A percentile compares a stretch with the other conserved stretches of the same genome.
Evolutionary conservation across 53 echinoderm and acorn worm species (phyloP).

Genomic region (Echinometra lucunter): DNA sequence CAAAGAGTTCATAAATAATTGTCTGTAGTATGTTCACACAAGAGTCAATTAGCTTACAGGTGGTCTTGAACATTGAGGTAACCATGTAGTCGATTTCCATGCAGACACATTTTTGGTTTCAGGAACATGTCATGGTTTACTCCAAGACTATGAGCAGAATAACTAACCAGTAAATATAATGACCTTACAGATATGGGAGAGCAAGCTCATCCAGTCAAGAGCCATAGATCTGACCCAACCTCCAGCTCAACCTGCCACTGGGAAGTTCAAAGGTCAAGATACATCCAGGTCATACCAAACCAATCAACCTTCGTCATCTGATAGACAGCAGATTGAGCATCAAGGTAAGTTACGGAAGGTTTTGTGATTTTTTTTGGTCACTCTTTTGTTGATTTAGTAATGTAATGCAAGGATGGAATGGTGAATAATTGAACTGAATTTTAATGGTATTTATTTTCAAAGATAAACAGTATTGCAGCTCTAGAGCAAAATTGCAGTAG

Average conservation of each 20-base stretch:
- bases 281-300: constrained; percentile 27
- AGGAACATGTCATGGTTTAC: too few species aligned
- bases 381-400: background rate
- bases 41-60: too few species aligned
- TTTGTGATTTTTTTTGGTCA: background rate
- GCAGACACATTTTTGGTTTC: too few species aligned
- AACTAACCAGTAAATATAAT: background rate
- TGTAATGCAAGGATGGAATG: background rate
- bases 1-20: too few species aligned
- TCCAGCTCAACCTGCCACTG: background rate
- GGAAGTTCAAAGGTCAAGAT: constrained; percentile 5
- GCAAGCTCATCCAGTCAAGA: constrained; percentile 82
- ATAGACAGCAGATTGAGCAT: constrained; percentile 37
- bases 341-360: constrained; percentile 25
- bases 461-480: too few species aligned
- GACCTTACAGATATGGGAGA: constrained; percentile 85
- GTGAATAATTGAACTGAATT: too few species aligned
- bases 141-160: too few species aligned
- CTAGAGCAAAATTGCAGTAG: too few species aligned
- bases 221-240: constrained; percentile 84
- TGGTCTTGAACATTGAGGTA: too few species aligned
- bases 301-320: background rate
- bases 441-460: too few species aligned
- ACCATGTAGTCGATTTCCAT: too few species aligned
- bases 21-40: too few species aligned